Evolutionary conservation across 2,797 vertebrate species (phyloP).

Genomic region (Nyctalus aviator): DNA sequence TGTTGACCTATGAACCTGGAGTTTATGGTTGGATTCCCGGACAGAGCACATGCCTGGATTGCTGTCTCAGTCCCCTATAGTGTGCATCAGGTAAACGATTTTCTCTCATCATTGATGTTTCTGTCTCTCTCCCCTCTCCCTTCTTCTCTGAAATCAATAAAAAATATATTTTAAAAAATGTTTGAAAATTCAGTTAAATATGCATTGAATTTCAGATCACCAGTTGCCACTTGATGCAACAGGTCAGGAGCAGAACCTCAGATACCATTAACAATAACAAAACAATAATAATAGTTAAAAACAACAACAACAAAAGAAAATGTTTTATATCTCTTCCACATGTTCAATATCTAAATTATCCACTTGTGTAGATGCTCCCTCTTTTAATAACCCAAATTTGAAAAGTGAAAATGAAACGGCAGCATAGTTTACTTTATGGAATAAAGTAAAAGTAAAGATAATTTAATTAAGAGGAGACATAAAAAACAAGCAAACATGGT

Average conservation of each 20-base stretch:
- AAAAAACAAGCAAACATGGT: no score
- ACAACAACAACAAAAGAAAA: not conserved
- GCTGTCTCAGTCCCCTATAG: no score
- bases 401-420: not conserved
- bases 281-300: not conserved
- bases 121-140: no score
- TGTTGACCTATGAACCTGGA: no score
- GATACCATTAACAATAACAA: not conserved
- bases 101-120: no score
- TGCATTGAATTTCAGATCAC: not conserved
- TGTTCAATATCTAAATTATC: not conserved
- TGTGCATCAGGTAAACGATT: no score
- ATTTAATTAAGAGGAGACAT: not conserved
- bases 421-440: not conserved
- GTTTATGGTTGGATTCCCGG: no score
- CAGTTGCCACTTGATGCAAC: accelerated
- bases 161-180: no score
- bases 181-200: not conserved
- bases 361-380: not conserved
- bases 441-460: not conserved
- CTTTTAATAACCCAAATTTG: not conserved
- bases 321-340: not conserved
- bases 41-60: no score
- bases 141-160: no score
- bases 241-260: not conserved